Percentiles rank a stretch among this genome's conserved stretches.
These are phyloP conservation scores for Tragelaphus strepsiceros DNA, from an alignment of 2,113 vertebrate genomes.

Conservation along the genomic window DNA sequence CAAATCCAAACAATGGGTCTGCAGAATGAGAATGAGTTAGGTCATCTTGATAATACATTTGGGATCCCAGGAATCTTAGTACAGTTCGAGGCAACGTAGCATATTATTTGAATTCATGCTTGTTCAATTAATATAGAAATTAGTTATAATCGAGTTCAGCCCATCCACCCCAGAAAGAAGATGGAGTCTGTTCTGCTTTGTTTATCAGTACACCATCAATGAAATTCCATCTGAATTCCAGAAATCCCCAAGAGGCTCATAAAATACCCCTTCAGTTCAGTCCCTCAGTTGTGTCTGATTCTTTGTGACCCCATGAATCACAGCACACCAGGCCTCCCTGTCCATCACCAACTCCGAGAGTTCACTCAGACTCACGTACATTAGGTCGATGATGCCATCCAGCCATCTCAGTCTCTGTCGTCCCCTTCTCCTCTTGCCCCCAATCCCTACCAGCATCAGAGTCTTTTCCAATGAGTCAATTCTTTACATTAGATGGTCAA, in stretches of 20 bases:
- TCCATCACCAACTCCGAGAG: too few species aligned
- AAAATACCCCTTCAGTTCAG: neutral
- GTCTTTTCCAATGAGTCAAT: too few species aligned
- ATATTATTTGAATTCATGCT: neutral
- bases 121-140: neutral
- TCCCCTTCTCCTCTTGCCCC: too few species aligned
- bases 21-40: neutral
- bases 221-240: slow-evolving; percentile 3
- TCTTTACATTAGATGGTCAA: too few species aligned
- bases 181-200: neutral
- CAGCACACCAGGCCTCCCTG: too few species aligned
- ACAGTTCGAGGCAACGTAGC: neutral
- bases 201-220: neutral
- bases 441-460: too few species aligned
- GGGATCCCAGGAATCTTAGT: neutral
- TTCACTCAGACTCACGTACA: too few species aligned
- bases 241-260: neutral
- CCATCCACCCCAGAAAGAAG: neutral
- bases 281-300: too few species aligned
- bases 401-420: too few species aligned
- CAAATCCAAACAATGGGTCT: neutral
- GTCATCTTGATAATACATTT: neutral
- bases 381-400: too few species aligned
- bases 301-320: too few species aligned
- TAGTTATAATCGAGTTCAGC: neutral